Conservation (phyloP, 2,113 vertebrate species). For the Pseudolaguvia tuberculata region DNA sequence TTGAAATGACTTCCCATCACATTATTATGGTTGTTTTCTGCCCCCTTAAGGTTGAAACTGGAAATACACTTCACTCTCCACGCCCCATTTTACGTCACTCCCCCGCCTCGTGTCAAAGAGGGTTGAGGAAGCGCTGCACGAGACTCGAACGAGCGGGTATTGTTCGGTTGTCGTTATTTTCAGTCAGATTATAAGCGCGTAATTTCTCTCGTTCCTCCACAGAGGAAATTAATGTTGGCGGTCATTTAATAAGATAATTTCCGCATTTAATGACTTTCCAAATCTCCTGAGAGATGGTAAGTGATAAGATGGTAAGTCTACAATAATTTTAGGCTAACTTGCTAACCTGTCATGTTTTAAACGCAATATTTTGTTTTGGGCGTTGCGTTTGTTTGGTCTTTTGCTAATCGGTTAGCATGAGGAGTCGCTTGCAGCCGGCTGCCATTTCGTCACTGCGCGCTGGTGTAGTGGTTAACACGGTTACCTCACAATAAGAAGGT, state of each 20-base stretch:
- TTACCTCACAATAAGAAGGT: too few relatives aligned
- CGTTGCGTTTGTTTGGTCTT: neutral
- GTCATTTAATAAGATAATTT: neutral
- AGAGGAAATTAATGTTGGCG: neutral
- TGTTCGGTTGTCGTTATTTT: neutral
- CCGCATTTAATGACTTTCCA: neutral
- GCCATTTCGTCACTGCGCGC: too few relatives aligned
- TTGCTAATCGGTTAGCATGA: neutral
- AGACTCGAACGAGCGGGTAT: conserved; percentile 34
- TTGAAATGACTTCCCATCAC: neutral
- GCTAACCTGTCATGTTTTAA: neutral
- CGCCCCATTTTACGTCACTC: conserved; percentile 59
- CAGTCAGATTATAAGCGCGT: neutral
- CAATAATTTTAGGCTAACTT: conserved; percentile 1
- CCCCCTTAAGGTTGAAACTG: conserved; percentile 5
- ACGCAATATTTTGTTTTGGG: neutral
- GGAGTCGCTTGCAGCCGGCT: too few relatives aligned
- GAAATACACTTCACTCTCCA: conserved; percentile 37
- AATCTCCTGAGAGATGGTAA: conserved; percentile 22
- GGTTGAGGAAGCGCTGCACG: conserved; percentile 46
- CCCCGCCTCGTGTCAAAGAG: conserved; percentile 55
- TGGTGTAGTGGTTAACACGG: too few relatives aligned
- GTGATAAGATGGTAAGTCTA: conserved; percentile 27
- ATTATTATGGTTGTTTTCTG: neutral
- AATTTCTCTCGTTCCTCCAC: neutral